phyloP scores from a whole-genome alignment of 2,888 invertebrate species.

The Andrena bucephala region DNA sequence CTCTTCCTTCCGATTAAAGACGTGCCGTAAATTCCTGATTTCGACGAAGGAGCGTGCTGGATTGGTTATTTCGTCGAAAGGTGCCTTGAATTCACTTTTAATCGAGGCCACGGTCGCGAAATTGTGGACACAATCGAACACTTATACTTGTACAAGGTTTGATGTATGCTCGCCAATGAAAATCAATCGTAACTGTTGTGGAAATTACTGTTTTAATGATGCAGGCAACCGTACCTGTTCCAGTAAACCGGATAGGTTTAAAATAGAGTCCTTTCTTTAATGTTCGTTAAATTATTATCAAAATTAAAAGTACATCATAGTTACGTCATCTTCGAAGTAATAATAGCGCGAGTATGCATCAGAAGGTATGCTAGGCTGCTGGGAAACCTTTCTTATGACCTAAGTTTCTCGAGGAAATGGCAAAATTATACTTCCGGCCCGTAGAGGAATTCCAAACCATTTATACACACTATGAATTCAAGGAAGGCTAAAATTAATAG shows the following conservation, averaged over 20 bases:
- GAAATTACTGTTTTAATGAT: not conserved
- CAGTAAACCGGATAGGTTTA: not conserved
- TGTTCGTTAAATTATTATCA: not conserved
- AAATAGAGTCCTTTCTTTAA: not conserved
- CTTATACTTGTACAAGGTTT: constrained; percentile 19
- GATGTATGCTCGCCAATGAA: not conserved
- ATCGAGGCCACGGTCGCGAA: constrained; percentile 60
- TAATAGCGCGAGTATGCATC: constrained; percentile 13
- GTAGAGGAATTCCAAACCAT: not conserved
- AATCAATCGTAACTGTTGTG: not conserved
- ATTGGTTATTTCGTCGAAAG: constrained; percentile 14
- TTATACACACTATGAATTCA: constrained; percentile 2
- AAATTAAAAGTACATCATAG: not conserved
- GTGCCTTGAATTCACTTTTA: constrained; percentile 45
- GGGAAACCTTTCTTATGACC: not conserved
- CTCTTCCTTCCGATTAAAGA: not conserved
- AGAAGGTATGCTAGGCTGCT: not conserved
- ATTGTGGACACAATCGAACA: constrained; percentile 32
- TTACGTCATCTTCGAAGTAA: not conserved
- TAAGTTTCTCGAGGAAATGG: not conserved
- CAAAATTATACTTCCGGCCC: constrained; percentile 25
- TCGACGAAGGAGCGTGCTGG: constrained; percentile 17
- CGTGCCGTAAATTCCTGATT: constrained; percentile 11
- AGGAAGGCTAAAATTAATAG: constrained; percentile 6
- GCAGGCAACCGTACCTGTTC: not conserved